phyloP scores from a whole-genome alignment of 2,113 vertebrate species.

The Nanger granti region DNA sequence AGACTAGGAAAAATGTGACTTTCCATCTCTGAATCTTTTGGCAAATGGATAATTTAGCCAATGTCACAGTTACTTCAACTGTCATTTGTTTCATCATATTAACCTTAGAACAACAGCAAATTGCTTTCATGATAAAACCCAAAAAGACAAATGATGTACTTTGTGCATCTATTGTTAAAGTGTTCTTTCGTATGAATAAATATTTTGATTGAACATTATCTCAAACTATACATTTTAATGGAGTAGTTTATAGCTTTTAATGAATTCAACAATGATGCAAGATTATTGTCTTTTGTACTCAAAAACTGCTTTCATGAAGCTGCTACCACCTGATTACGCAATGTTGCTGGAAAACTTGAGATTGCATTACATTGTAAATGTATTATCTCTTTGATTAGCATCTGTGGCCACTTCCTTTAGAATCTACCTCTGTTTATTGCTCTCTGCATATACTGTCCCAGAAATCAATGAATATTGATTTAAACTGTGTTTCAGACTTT shows the following conservation, averaged over 20 bases:
- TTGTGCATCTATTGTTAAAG: slow-evolving; percentile 1
- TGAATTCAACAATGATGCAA: slow-evolving; percentile 44
- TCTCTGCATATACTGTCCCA: slow-evolving; percentile 22
- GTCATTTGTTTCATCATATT: slow-evolving; percentile 28
- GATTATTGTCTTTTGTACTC: slow-evolving; percentile 49
- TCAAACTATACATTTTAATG: slow-evolving; percentile 21
- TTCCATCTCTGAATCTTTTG: neutral
- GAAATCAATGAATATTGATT: slow-evolving; percentile 66
- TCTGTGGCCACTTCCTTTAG: slow-evolving; percentile 15
- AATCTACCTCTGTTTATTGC: slow-evolving; percentile 10
- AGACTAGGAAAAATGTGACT: neutral
- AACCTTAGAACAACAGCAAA: slow-evolving; percentile 39
- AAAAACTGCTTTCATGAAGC: slow-evolving; percentile 13
- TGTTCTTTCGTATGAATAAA: slow-evolving; percentile 53
- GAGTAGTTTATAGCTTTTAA: slow-evolving; percentile 34
- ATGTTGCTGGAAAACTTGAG: neutral
- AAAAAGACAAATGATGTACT: slow-evolving; percentile 37
- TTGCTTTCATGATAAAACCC: slow-evolving; percentile 19
- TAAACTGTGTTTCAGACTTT: neutral
- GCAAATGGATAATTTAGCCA: slow-evolving; percentile 11
- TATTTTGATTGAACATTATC: slow-evolving; percentile 54
- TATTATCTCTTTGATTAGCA: slow-evolving; percentile 24
- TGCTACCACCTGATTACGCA: slow-evolving; percentile 33
- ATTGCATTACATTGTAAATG: slow-evolving; percentile 2
- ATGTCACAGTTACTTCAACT: slow-evolving; percentile 16